Evolutionary conservation across 2,113 vertebrate genomes (phyloP).

Genomic region (Phycodurus eques): DNA sequence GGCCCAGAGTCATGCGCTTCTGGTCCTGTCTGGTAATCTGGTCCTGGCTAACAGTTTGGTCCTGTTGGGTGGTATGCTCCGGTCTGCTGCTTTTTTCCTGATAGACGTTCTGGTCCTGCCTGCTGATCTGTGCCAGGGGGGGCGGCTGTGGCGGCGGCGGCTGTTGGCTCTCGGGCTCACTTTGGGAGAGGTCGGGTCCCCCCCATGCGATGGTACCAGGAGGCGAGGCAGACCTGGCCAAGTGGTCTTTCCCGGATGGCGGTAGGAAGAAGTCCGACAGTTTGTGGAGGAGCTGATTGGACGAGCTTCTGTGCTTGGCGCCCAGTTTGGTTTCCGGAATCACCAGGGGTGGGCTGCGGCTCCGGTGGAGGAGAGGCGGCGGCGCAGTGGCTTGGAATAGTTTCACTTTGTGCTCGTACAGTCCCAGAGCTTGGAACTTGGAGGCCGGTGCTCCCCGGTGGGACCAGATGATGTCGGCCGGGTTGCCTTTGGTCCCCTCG

Average conservation of each 20-base stretch:
- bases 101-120: constrained; percentile 69
- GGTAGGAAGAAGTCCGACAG: constrained; percentile 60
- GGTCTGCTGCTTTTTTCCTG: not conserved
- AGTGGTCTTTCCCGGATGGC: constrained; percentile 48
- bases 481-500: constrained; percentile 55
- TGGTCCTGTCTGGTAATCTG: constrained; percentile 62
- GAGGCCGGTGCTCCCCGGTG: constrained; percentile 45
- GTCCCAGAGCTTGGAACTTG: constrained; percentile 69
- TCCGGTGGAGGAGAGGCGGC: constrained; percentile 17
- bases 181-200: constrained; percentile 59
- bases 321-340: constrained; percentile 45
- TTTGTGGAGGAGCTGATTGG: constrained; percentile 62
- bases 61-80: no score
- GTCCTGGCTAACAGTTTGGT: not conserved
- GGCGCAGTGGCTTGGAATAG: constrained; percentile 25
- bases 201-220: constrained; percentile 34
- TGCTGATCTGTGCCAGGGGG: constrained; percentile 21
- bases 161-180: constrained; percentile 67
- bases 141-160: constrained; percentile 59
- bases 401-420: constrained; percentile 64
- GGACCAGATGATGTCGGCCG: constrained; percentile 44
- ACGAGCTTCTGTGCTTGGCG: constrained; percentile 50
- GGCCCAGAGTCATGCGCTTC: constrained; percentile 90
- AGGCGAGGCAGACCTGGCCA: constrained; percentile 41
- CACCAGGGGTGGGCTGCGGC: constrained; percentile 11